Evolutionary conservation across 1,140 invertebrate genomes (phyloP), one percentile per base, ranked within the genome.

Genomic region (Marisa cornuarietis): DNA sequence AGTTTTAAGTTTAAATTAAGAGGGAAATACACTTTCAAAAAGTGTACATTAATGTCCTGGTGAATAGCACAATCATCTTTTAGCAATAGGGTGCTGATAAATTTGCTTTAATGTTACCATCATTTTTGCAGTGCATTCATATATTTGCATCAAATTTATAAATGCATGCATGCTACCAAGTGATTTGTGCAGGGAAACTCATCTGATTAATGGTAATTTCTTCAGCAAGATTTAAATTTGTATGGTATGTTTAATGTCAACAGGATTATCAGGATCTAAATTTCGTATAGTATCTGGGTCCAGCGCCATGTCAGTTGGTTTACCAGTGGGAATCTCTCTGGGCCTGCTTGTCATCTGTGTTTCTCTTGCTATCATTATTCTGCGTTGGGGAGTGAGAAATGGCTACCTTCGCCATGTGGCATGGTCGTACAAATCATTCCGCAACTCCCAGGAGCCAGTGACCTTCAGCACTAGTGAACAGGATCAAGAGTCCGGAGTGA

Each of bases 381-480:
- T 79, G 22, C 69, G 71, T 20, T 79, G 78, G 78, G 78, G 54
- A 20, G 52, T 79, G 26, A 58, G 62, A n/a, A 72, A 73, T 18
- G 78, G 78, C 42, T 79, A 79, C 51, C 71, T 79, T 49, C 78
- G 71, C 13, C 78, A 73, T 61, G 71, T 72, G 22, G 69, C 78
- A 18, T 22, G 7, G n/a, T 73, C 62, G 26, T 79, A 79, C 71
- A 79, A 79, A 61, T 42, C 10, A 65, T 79, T 79, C 71, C 71
- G 71, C 61, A 78, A 71, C 65, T 26, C 71, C 22, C 20, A 63
- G 9, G 71, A 72, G 8, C 24, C 76, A 9, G 76, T 69, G 51
- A 52, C 76, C 24, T 77, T 77, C 65, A 26, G 52, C 18, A 69
- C 10, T 14, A 24, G 49, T 18, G 62, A 51, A 14, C 13, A 11